Evolutionary conservation across 1,140 invertebrate species (phyloP).

Genomic region (Colletes latitarsis): DNA sequence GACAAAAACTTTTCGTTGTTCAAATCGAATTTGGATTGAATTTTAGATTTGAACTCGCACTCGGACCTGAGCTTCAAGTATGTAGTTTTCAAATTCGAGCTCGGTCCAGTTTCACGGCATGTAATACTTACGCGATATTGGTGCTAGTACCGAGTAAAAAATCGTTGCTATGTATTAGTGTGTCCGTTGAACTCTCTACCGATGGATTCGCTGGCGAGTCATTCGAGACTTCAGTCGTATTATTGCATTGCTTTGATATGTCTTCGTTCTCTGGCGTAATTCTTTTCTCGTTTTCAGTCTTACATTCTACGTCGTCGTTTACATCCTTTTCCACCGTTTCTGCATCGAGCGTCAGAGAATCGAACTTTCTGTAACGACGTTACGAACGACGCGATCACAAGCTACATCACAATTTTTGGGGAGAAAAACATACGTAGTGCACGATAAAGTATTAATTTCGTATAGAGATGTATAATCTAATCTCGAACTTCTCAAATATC

Average conservation of each 20-base stretch:
- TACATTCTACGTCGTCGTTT: slow-evolving; percentile 63
- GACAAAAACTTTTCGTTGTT: slow-evolving; percentile 13
- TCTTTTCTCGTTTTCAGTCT: slow-evolving; percentile 45
- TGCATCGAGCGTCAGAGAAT: slow-evolving; percentile 73
- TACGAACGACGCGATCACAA: not conserved
- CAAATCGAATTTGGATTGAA: not conserved
- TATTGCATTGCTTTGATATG: slow-evolving; percentile 62
- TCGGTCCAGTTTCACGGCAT: not conserved
- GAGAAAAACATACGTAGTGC: no score
- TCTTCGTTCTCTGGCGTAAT: slow-evolving; percentile 58
- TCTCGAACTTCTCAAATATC: no score
- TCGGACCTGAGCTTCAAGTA: not conserved
- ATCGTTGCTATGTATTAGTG: slow-evolving; percentile 78
- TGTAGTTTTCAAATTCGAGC: not conserved
- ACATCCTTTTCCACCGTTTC: slow-evolving; percentile 66
- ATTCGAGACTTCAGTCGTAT: slow-evolving; percentile 67
- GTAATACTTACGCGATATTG: slow-evolving; percentile 72
- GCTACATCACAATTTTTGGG: no score
- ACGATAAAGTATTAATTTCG: no score
- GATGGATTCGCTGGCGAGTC: slow-evolving; percentile 76
- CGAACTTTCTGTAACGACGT: slow-evolving; percentile 74
- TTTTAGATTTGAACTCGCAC: not conserved
- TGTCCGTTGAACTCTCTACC: slow-evolving; percentile 81
- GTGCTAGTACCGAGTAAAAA: slow-evolving; percentile 57
- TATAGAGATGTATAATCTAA: no score